Conservation (phyloP, 2,888 invertebrate genomes). For the Cerastis leucographa region DNA sequence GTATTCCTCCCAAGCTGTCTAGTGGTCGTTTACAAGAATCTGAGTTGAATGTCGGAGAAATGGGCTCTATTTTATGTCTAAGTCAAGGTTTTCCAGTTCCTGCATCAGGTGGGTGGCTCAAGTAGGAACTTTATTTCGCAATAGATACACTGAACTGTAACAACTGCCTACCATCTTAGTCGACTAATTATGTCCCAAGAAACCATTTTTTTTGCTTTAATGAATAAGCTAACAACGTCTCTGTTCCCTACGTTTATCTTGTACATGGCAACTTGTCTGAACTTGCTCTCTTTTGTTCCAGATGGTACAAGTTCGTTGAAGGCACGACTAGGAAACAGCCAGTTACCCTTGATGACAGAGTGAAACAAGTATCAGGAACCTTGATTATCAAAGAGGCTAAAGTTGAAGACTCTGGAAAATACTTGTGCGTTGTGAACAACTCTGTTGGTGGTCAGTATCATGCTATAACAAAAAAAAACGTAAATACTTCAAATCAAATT, state of each 20-base stretch:
- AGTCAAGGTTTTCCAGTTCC: slow-evolving; percentile 95
- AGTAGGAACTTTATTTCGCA: slow-evolving; percentile 33
- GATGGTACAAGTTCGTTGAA: slow-evolving; percentile 98
- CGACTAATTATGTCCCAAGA: slow-evolving; percentile 21
- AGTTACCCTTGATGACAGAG: slow-evolving; percentile 96
- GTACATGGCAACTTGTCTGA: slow-evolving; percentile 68
- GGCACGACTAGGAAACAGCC: slow-evolving; percentile 96
- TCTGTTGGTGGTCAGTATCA: slow-evolving; percentile 94
- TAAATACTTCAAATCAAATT: background rate
- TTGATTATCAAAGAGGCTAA: slow-evolving; percentile 97
- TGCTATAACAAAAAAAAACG: background rate
- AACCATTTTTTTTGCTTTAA: slow-evolving; percentile 31
- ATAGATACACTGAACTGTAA: background rate
- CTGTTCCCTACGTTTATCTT: slow-evolving; percentile 4
- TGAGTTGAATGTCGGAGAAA: slow-evolving; percentile 77
- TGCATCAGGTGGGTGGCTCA: slow-evolving; percentile 92
- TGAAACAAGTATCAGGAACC: slow-evolving; percentile 98
- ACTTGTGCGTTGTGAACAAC: slow-evolving; percentile 98
- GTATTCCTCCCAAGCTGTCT: slow-evolving; percentile 92
- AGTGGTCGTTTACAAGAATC: slow-evolving; percentile 90
- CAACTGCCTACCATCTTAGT: slow-evolving; percentile 10
- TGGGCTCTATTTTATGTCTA: slow-evolving; percentile 92
- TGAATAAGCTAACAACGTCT: slow-evolving; percentile 19
- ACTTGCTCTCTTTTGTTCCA: slow-evolving; percentile 91
- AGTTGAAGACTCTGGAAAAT: slow-evolving; percentile 98